phyloP scores from a whole-genome alignment of 2,797 vertebrate species.

The Sebastes melanostomus region DNA sequence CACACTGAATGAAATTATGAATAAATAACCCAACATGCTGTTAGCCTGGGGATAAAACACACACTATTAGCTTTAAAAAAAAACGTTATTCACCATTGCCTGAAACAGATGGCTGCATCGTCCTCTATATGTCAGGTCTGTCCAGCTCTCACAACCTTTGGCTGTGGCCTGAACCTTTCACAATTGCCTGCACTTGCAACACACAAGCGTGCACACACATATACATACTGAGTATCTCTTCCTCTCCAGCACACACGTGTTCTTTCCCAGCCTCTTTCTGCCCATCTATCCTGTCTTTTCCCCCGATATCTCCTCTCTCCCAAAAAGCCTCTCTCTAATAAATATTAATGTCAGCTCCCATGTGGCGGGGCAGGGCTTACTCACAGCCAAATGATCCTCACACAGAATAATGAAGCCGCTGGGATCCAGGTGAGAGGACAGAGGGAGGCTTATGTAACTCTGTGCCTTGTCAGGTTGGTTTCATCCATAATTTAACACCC shows the following conservation, averaged over 20 bases:
- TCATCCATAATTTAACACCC: conserved; percentile 77
- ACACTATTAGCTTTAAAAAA: conserved; percentile 51
- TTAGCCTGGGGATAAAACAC: conserved; percentile 72
- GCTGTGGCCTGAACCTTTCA: conserved; percentile 21
- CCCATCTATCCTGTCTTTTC: conserved; percentile 26
- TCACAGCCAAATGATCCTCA: conserved; percentile 77
- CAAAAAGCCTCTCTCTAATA: conserved; percentile 59
- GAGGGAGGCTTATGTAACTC: conserved; percentile 73
- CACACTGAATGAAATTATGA: conserved; percentile 67
- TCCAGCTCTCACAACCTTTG: conserved; percentile 53
- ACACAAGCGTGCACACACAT: neutral
- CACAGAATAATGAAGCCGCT: conserved; percentile 76
- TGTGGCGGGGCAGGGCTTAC: conserved; percentile 69
- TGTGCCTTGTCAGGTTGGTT: conserved; percentile 71
- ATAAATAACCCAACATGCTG: conserved; percentile 79
- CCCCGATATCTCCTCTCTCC: conserved; percentile 20
- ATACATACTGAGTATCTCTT: neutral
- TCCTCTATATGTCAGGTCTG: conserved; percentile 62
- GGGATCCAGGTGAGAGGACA: conserved; percentile 78
- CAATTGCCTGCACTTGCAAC: conserved; percentile 28
- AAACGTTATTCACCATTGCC: conserved; percentile 20
- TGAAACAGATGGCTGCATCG: conserved; percentile 66
- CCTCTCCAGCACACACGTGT: neutral
- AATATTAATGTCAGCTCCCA: conserved; percentile 73
- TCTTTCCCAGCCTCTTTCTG: conserved; percentile 3